Conservation (phyloP, 2,888 invertebrate genomes). For the Punctoribates punctum region DNA sequence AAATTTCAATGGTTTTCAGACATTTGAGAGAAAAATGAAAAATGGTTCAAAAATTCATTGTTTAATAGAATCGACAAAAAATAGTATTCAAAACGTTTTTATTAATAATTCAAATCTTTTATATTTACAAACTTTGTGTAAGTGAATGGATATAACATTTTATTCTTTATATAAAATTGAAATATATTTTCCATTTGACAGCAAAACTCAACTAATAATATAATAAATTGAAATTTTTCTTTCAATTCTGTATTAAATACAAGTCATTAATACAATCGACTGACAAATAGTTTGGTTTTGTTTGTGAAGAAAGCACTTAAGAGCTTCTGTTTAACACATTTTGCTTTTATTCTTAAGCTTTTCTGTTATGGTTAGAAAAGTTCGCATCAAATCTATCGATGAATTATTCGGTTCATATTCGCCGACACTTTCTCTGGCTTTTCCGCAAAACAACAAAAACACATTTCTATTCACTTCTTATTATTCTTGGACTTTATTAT, state of each 20-base stretch:
- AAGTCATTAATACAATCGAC: not conserved
- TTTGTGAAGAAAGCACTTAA: not conserved
- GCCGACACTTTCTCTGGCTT: not conserved
- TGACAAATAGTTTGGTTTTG: not conserved
- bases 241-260: not conserved
- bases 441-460: not conserved
- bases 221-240: not conserved
- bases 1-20: not conserved
- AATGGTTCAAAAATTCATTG: too few relatives aligned
- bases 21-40: not conserved
- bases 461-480: not conserved
- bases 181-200: not conserved
- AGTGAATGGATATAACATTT: not conserved
- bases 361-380: not conserved
- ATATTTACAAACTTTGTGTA: not conserved
- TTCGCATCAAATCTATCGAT: not conserved
- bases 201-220: conserved; percentile 4
- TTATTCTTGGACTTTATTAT: not conserved
- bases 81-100: too few relatives aligned
- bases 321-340: not conserved
- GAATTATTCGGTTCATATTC: not conserved
- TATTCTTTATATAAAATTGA: conserved; percentile 5
- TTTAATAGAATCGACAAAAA: too few relatives aligned
- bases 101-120: too few relatives aligned
- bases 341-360: not conserved